Base-by-base conservation (phyloP, 2,797 vertebrate species). In the Chanos chanos region DNA sequence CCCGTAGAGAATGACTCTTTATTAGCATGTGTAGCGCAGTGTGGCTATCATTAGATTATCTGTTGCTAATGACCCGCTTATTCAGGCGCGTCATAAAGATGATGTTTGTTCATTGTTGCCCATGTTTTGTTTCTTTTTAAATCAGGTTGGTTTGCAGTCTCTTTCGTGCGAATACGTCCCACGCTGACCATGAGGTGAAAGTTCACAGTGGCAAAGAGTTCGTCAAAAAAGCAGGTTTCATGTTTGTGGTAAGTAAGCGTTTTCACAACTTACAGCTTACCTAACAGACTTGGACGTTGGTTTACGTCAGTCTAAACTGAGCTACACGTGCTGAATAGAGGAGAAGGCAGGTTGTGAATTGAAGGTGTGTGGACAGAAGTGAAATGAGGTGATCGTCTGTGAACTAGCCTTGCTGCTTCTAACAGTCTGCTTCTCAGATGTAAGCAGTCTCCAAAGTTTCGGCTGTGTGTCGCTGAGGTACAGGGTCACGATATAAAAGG, bases 231-330 rank as follows among this genome's bases (percentile, higher is more conserved):
- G 86, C 71, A 24, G 85, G 85, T 10, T 98, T 98, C 81, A 92
- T 89, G 0, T 97, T 94, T 0, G 94, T 97, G 90, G 96, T 99
- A 87, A 90, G 96, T 99, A 87, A 92, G 94, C 65, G 39, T 39
- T 27, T 1, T 4, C 1, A 54, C 18, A 55, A 24, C 44, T 30
- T 34, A 15, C 15, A 36, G 24, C 31, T 41, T 7, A 16, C 52
- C n/a, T n/a, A n/a, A n/a, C n/a, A n/a, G n/a, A n/a, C n/a, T n/a
- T n/a, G n/a, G n/a, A n/a, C n/a, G n/a, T n/a, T n/a, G n/a, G n/a
- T n/a, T n/a, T n/a, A n/a, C n/a, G n/a, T n/a, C n/a, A n/a, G n/a
- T n/a, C n/a, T n/a, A n/a, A n/a, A n/a, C n/a, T n/a, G n/a, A n/a
- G n/a, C n/a, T n/a, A n/a, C n/a, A n/a, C n/a, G n/a, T n/a, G n/a